Conservation (phyloP, 2,888 invertebrate species). For the Trachelus tabidus region DNA sequence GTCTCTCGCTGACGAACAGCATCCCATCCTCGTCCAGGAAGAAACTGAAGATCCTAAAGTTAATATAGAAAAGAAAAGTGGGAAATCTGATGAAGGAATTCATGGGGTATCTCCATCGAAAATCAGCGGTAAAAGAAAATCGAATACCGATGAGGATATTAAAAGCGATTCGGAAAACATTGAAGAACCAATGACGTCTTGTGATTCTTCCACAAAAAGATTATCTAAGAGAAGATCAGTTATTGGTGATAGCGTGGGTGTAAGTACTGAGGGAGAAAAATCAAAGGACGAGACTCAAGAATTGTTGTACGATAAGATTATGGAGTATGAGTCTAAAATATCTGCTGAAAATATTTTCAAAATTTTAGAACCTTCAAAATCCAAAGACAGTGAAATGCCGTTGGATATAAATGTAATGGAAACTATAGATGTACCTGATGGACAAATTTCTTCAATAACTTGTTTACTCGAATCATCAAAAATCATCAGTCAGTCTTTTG, state of each 20-base stretch:
- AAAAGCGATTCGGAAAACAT: neutral
- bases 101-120: neutral
- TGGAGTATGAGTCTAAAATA: neutral
- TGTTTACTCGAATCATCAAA: neutral
- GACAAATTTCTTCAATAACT: neutral
- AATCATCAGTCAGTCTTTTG: neutral
- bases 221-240: slow-evolving; percentile 15
- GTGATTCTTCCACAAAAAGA: neutral
- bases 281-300: neutral
- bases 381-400: neutral
- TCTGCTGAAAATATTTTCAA: neutral
- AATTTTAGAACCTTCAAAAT: neutral
- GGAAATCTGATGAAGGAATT: neutral
- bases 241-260: neutral
- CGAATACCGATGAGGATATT: slow-evolving; percentile 7
- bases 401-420: neutral
- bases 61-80: neutral
- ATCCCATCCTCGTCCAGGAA: neutral
- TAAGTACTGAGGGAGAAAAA: neutral
- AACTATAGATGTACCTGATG: neutral
- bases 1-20: neutral
- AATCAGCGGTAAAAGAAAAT: slow-evolving; percentile 17
- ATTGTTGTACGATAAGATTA: neutral
- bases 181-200: neutral
- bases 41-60: neutral